Percentiles rank a stretch among this genome's conserved stretches.
These are phyloP conservation scores for Nycteola revayana DNA, from an alignment of 2,888 invertebrate species.

Conservation along the genomic window DNA sequence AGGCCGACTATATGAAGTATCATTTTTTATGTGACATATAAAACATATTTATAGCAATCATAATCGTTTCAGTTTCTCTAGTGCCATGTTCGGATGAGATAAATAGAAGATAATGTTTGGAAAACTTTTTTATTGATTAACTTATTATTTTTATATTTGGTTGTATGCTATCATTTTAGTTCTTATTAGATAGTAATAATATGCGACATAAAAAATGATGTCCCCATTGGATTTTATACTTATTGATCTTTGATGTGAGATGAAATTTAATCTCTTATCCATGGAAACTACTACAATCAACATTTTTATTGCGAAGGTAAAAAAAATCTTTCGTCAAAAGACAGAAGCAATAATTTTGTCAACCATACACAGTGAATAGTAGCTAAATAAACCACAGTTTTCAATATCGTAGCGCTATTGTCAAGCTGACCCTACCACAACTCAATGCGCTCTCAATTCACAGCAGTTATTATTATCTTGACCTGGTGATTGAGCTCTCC, in stretches of 20 bases:
- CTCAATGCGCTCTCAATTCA: slow-evolving; percentile 81
- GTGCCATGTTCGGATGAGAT: slow-evolving; percentile 65
- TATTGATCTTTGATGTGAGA: not conserved
- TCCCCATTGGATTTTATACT: too few relatives aligned
- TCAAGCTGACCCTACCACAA: slow-evolving; percentile 75
- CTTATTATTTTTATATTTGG: slow-evolving; percentile 34
- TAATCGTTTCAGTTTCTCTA: slow-evolving; percentile 75
- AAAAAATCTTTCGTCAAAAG: slow-evolving; percentile 13
- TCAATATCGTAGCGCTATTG: slow-evolving; percentile 67
- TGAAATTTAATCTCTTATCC: too few relatives aligned
- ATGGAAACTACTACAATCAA: too few relatives aligned
- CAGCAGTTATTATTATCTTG: slow-evolving; percentile 80
- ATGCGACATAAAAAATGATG: not conserved
- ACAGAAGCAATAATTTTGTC: slow-evolving; percentile 35
- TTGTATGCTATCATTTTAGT: slow-evolving; percentile 21
- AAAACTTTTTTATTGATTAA: slow-evolving; percentile 46
- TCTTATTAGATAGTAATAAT: slow-evolving; percentile 2
- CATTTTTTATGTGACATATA: slow-evolving; percentile 81
- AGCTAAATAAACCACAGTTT: slow-evolving; percentile 50
- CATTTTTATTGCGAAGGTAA: too few relatives aligned
- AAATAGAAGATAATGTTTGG: slow-evolving; percentile 60
- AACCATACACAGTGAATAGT: slow-evolving; percentile 40
- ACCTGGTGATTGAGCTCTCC: slow-evolving; percentile 80
- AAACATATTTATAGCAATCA: slow-evolving; percentile 82
- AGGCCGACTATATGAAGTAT: slow-evolving; percentile 73